Evolutionary conservation across 2,113 vertebrate species (phyloP).

Genomic region (Machaerirhynchus nigripectus): DNA sequence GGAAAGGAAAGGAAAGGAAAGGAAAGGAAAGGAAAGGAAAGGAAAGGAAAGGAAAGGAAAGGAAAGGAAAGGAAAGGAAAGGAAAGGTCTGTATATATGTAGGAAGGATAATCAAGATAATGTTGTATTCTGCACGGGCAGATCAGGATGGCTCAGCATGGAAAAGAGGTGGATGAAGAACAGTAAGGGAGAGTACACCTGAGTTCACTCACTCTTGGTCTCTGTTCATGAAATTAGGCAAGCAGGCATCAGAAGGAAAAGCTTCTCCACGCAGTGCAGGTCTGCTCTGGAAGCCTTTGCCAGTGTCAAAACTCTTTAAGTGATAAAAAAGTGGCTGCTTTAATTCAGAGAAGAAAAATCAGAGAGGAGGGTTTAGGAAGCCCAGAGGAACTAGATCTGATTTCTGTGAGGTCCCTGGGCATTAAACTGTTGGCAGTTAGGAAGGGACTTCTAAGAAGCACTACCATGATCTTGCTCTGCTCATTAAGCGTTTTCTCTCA

Average conservation of each 20-base stretch:
- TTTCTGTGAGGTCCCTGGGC: background rate
- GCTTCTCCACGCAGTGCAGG: background rate
- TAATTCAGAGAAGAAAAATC: background rate
- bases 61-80: background rate
- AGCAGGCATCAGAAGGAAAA: background rate
- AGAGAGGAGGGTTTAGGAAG: background rate
- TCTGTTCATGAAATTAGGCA: background rate
- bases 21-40: too few relatives aligned
- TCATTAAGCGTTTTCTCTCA: background rate
- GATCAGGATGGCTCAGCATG: background rate
- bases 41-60: too few relatives aligned
- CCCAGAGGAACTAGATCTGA: background rate
- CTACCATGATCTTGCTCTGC: background rate
- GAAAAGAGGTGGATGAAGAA: background rate
- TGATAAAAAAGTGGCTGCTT: background rate
- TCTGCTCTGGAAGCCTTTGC: background rate
- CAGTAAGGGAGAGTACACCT: background rate
- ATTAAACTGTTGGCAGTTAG: background rate
- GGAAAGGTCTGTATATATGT: accelerated
- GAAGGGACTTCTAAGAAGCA: background rate
- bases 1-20: background rate
- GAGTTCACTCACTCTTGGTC: background rate
- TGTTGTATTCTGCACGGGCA: background rate
- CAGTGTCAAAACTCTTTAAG: background rate
- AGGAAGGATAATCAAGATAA: background rate